These are phyloP conservation scores for Willowsia nigromaculata DNA, from an alignment of 2,888 invertebrate species.

Conservation along the genomic window DNA sequence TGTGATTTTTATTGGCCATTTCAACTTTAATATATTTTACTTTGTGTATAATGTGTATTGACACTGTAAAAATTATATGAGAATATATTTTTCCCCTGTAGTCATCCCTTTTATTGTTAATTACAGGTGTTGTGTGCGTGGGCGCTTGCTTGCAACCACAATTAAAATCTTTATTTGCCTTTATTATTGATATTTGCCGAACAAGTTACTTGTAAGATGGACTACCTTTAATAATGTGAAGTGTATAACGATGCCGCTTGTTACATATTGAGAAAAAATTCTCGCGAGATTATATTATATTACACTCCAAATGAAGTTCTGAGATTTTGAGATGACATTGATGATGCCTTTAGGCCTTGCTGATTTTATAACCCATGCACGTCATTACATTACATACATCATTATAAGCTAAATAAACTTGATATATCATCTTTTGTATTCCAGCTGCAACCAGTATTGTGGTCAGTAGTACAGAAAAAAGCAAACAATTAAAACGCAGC, in stretches of 20 bases:
- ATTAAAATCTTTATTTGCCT: slow-evolving; percentile 26
- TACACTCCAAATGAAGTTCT: neutral
- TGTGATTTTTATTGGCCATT: neutral
- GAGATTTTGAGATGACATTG: slow-evolving; percentile 53
- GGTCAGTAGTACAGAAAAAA: slow-evolving; percentile 9
- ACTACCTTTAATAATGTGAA: neutral
- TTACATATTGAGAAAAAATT: neutral
- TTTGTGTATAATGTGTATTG: slow-evolving; percentile 6
- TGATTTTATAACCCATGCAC: neutral
- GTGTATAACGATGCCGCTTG: neutral
- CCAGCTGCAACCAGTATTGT: neutral
- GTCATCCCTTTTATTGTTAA: neutral
- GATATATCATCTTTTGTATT: neutral
- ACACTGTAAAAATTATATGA: neutral
- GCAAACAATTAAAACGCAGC: neutral
- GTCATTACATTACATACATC: slow-evolving; percentile 10
- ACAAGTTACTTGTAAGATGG: neutral
- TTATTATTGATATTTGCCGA: neutral
- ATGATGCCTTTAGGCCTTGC: slow-evolving; percentile 31
- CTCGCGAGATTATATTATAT: slow-evolving; percentile 5
- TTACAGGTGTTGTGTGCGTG: slow-evolving; percentile 37
- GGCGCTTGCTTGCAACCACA: slow-evolving; percentile 8
- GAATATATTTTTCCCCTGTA: neutral
- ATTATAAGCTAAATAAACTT: slow-evolving; percentile 3
- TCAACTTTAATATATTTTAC: neutral